phyloP scores from a whole-genome alignment of 2,888 invertebrate species.

The Atethmia centrago region DNA sequence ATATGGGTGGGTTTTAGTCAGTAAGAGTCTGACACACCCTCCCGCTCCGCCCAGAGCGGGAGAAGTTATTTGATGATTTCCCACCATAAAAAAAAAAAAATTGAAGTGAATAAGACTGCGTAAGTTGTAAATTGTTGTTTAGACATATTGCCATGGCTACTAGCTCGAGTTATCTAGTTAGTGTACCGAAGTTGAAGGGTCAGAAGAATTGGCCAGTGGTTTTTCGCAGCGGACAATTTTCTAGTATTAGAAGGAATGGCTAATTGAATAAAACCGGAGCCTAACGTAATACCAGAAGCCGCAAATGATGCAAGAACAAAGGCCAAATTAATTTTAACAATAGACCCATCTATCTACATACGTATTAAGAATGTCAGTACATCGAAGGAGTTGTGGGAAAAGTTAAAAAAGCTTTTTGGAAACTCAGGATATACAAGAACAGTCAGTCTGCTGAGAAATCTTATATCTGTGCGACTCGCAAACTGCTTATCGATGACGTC shows the following conservation, averaged over 20 bases:
- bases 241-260: conserved; percentile 3
- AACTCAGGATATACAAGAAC: conserved; percentile 58
- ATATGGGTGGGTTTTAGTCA: too few relatives aligned
- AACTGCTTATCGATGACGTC: conserved; percentile 58
- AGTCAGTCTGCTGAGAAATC: conserved; percentile 57
- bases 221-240: too few relatives aligned
- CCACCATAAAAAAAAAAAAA: too few relatives aligned
- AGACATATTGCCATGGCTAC: too few relatives aligned
- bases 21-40: too few relatives aligned
- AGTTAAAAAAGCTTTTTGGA: conserved; percentile 56
- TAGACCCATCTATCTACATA: conserved; percentile 54
- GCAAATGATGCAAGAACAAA: conserved; percentile 50
- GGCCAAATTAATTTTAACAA: conserved; percentile 61
- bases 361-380: conserved; percentile 31
- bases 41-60: too few relatives aligned
- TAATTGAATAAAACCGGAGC: conserved; percentile 16
- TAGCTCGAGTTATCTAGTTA: too few relatives aligned
- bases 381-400: conserved; percentile 9
- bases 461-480: conserved; percentile 60
- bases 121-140: too few relatives aligned
- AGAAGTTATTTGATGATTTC: too few relatives aligned
- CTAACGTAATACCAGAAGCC: not conserved
- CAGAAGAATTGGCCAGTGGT: too few relatives aligned
- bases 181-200: too few relatives aligned
- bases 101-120: too few relatives aligned